A percentile compares a stretch with the other conserved stretches of the same genome.
Conservation (phyloP, 2,888 invertebrate genomes). For the Drosophila algonquin region DNA sequence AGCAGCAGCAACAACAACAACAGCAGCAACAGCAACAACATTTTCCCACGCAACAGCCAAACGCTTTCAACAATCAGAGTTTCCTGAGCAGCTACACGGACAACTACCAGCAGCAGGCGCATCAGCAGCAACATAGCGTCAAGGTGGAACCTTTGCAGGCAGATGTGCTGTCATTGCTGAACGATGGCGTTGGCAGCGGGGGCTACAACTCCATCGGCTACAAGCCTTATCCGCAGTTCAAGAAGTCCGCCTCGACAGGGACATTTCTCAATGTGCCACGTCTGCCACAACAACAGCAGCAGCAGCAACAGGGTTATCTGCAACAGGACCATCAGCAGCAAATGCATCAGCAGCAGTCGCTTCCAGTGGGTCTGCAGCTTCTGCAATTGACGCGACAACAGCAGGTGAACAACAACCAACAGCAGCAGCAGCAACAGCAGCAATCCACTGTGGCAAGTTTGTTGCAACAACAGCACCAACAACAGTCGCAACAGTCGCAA, state of each 20-base stretch:
- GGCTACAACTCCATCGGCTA: constrained; percentile 66
- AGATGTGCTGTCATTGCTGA: constrained; percentile 77
- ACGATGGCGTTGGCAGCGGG: constrained; percentile 39
- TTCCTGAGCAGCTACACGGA: constrained; percentile 59
- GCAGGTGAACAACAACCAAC: constrained; percentile 56
- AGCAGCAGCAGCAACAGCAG: constrained; percentile 66
- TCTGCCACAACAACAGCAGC: constrained; percentile 52
- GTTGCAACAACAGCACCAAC: constrained; percentile 58
- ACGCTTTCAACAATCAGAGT: constrained; percentile 52
- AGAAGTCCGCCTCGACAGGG: constrained; percentile 82
- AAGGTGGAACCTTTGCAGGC: constrained; percentile 78
- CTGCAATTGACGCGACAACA: constrained; percentile 70
- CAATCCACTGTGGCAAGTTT: constrained; percentile 62
- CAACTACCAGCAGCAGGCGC: constrained; percentile 62
- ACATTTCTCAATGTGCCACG: constrained; percentile 80
- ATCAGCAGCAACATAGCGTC: constrained; percentile 73
- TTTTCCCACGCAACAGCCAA: constrained; percentile 61
- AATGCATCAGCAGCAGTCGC: constrained; percentile 63
- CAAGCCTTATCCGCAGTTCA: constrained; percentile 82
- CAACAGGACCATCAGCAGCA: constrained; percentile 67
- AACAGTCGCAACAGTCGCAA: constrained; percentile 56
- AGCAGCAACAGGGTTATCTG: constrained; percentile 63
- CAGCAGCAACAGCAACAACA: constrained; percentile 65
- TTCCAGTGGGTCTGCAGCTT: constrained; percentile 61
- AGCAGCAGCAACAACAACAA: constrained; percentile 26